phyloP scores from a whole-genome alignment of 1,140 invertebrate species.

The Eumaeus atala region DNA sequence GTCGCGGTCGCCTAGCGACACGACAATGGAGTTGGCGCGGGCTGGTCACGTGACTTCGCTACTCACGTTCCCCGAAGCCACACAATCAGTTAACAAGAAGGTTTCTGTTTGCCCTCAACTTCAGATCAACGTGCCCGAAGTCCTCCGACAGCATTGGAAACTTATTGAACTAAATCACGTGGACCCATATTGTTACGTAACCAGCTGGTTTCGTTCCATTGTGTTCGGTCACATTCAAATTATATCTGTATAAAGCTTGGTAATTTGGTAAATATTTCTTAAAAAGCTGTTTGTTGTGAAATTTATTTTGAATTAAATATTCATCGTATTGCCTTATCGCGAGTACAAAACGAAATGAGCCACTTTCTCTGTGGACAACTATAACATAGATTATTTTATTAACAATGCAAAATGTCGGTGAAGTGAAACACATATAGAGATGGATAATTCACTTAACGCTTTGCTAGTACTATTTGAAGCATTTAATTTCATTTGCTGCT shows the following conservation, averaged over 20 bases:
- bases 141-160: conserved; percentile 52
- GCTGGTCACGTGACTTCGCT: conserved; percentile 39
- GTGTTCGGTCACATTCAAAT: not conserved
- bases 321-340: not conserved
- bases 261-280: too few relatives aligned
- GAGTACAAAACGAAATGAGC: not conserved
- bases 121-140: conserved; percentile 53
- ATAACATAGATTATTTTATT: not conserved
- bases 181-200: conserved; percentile 43
- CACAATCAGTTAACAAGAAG: conserved; percentile 27
- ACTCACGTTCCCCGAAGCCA: conserved; percentile 42
- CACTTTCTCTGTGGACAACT: not conserved
- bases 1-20: conserved; percentile 5
- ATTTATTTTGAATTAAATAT: too few relatives aligned
- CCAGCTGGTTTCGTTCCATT: conserved; percentile 10
- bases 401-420: conserved; percentile 7
- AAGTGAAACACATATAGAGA: conserved; percentile 5
- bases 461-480: too few relatives aligned
- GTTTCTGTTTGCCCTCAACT: conserved; percentile 53
- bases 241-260: too few relatives aligned
- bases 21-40: conserved; percentile 16
- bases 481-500: too few relatives aligned
- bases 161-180: conserved; percentile 46
- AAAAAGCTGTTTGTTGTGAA: too few relatives aligned
- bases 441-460: not conserved